Evolutionary conservation across 2,797 vertebrate genomes (phyloP).

Genomic region (Galago senegalensis): DNA sequence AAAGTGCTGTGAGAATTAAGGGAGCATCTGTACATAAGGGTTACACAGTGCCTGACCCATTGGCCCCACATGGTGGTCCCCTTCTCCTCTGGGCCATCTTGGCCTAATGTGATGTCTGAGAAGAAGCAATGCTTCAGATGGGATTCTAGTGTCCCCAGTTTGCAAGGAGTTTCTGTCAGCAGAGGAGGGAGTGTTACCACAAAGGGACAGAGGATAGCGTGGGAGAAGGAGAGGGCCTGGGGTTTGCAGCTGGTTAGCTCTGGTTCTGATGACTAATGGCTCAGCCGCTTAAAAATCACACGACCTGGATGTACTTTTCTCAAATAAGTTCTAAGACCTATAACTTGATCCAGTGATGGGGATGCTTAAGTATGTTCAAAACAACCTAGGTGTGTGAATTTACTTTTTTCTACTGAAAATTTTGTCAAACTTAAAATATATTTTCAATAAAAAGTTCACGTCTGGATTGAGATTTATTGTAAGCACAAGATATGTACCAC

Average conservation of each 20-base stretch:
- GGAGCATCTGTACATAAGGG: not conserved
- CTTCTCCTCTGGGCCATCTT: not conserved
- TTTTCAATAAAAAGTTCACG: not conserved
- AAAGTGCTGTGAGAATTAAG: not conserved
- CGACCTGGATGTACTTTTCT: too few relatives aligned
- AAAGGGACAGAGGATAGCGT: accelerated
- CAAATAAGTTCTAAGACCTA: not conserved
- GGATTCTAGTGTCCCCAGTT: accelerated
- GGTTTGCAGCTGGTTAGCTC: not conserved
- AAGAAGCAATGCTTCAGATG: not conserved
- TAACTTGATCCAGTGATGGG: not conserved
- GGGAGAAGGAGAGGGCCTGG: not conserved
- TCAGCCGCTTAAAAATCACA: accelerated
- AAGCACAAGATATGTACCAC: not conserved
- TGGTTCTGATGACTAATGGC: not conserved
- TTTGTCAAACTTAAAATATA: not conserved
- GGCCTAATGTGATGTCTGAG: not conserved
- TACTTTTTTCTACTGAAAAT: not conserved
- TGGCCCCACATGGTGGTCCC: accelerated
- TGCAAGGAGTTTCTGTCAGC: accelerated
- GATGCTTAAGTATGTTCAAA: not conserved
- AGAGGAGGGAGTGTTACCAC: accelerated
- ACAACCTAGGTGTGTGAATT: not conserved
- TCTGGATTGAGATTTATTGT: not conserved
- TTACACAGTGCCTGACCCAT: accelerated